Evolutionary conservation across 1,140 invertebrate genomes (phyloP), one percentile per base, ranked within the genome.

Genomic region (Steinernema khuongi): DNA sequence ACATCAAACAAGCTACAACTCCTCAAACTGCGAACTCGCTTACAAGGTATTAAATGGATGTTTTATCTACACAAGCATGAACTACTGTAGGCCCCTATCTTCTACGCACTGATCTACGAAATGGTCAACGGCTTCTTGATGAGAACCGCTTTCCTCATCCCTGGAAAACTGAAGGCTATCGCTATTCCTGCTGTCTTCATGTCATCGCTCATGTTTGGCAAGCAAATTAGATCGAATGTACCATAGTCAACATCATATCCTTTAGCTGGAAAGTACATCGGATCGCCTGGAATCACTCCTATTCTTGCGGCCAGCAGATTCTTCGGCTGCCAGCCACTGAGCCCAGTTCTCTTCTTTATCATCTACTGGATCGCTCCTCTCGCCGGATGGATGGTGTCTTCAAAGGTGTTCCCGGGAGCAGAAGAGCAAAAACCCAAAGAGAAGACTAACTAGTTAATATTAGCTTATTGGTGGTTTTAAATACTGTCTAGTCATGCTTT

Each of bases 201-300:
- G 19, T 60, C 50, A 17, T 60, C 50, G 7, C 11, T 60, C 19
- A 26, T 60, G 11, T 60, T 60, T 22, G 11, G 50, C 26, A 22
- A 60, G 50, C 26, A 7, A 11, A n/a, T n/a, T 41, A 41, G 7
- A 60, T 22, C 50, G 50, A 2, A 60, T 14, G 11, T 60, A 2
- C 26, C 26, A 11, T 60, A n/a, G 14, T 60, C 14, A 22, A 14
- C 50, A 22, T 14, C 14, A 26, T n/a, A 60, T n/a, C 7, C n/a
- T 41, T 41, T 41, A 41, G 36, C 7, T n/a, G 36, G 36, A 41
- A 41, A 41, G 36, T 60, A 60, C 19, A 60, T 60, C 26, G 50
- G 50, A n/a, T 60, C 50, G 14, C 50, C 50, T 60, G 50, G 50
- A 60, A 60, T 60, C 50, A 60, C 11, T 22, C 50, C 50, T 17